Evolutionary conservation across 2,797 vertebrate genomes (phyloP).

Genomic region (Austrolebias charrua): DNA sequence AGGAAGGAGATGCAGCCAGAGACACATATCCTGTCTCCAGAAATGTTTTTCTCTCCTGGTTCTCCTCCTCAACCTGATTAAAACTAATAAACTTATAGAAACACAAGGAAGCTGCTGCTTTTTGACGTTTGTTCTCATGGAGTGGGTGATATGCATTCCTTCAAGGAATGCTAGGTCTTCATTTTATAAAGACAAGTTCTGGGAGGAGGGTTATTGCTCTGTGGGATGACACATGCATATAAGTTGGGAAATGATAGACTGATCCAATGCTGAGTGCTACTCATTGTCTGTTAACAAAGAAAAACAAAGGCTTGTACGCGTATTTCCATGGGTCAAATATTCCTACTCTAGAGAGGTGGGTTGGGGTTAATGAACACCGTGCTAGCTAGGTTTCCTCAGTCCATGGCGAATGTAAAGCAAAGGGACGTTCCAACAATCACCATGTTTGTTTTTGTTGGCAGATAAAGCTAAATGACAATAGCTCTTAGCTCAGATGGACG

Average conservation of each 20-base stretch:
- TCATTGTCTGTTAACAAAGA: constrained; percentile 65
- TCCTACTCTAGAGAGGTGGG: constrained; percentile 65
- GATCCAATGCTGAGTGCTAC: constrained; percentile 45
- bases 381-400: constrained; percentile 42
- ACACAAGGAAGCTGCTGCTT: constrained; percentile 28
- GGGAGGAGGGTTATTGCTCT: constrained; percentile 47
- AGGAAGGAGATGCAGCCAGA: constrained; percentile 76
- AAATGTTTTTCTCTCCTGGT: constrained; percentile 44
- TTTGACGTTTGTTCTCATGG: constrained; percentile 35
- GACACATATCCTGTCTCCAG: constrained; percentile 72
- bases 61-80: constrained; percentile 36
- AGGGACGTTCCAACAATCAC: constrained; percentile 60
- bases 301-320: constrained; percentile 61
- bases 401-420: constrained; percentile 56
- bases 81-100: constrained; percentile 27
- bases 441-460: constrained; percentile 78
- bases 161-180: no score
- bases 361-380: constrained; percentile 69
- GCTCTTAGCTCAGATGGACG: constrained; percentile 53
- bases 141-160: no score
- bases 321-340: constrained; percentile 64
- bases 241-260: constrained; percentile 33
- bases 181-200: constrained; percentile 40
- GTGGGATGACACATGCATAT: constrained; percentile 54
- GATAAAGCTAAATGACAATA: constrained; percentile 58